phyloP scores from a whole-genome alignment of 2,797 vertebrate species.

The Bovichtus diacanthus region DNA sequence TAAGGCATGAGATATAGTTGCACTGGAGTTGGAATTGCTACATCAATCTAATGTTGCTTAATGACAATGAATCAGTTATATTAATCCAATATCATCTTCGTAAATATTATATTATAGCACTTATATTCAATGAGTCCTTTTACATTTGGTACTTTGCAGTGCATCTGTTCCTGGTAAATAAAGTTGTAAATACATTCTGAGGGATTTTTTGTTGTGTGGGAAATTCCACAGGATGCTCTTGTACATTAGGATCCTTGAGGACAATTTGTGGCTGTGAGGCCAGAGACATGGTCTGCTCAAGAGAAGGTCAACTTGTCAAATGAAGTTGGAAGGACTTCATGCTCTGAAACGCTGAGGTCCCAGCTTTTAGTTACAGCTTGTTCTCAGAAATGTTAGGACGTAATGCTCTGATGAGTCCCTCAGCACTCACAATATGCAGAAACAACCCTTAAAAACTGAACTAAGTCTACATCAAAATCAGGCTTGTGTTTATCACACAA shows the following conservation, averaged over 20 bases:
- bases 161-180: neutral
- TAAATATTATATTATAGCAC: neutral
- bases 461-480: neutral
- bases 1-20: too few species aligned
- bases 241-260: neutral
- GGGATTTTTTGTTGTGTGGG: neutral
- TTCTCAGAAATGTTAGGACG: neutral
- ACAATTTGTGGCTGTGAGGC: neutral
- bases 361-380: neutral
- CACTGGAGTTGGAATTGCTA: too few species aligned
- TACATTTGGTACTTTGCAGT: neutral
- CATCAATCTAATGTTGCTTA: neutral
- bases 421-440: neutral
- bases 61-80: neutral
- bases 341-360: neutral
- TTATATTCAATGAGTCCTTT: neutral
- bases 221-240: neutral
- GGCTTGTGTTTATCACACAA: too few species aligned
- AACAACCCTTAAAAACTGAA: neutral
- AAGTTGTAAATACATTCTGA: neutral
- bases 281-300: neutral
- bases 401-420: fast-evolving
- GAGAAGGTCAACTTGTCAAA: neutral
- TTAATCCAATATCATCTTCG: neutral
- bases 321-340: constrained; percentile 4